Evolutionary conservation across 2,113 vertebrate genomes (phyloP), one percentile per base, ranked within the genome.

Genomic region (Camelus dromedarius): DNA sequence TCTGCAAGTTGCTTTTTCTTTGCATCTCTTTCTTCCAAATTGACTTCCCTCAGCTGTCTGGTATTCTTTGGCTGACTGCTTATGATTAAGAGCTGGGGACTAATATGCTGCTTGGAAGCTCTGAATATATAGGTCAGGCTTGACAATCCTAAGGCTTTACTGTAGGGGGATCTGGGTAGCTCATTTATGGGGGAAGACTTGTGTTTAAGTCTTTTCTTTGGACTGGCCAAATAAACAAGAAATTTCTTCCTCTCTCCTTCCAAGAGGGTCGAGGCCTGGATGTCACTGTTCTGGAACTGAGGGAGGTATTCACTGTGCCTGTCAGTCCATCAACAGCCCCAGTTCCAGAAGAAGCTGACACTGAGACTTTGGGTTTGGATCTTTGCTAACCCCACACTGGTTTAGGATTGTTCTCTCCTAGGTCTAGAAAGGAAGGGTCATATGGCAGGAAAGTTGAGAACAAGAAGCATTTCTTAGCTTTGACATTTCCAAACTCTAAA

Each of bases 401-500:
- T 50, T 92, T 93, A 82, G 87, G 35, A 79, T 50, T 66, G 30
- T 73, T 89, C 85, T 90, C 87, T 73, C 30, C 8, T 38, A 18
- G 10, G 46, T 79, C 46, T 88, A 86, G 69, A 22, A 89, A 58
- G 48, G 18, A 70, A 93, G 19, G 42, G 15, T 79, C 82, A 66
- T 91, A 80, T 77, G 58, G n/a, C 22, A 85, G 38, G 38, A 93
- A 89, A 76, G 18, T 3, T 67, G 38, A 82, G n/a, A 89, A 54
- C 8, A 81, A 85, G 79, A 85, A 76, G 72, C 75, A 73, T 8
- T 69, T 54, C 58, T 95, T 75, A 84, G 42, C 9, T 56, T 54
- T 92, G n/a, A 76, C n/a, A 92, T 67, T 60, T 95, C 81, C 85
- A 20, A 91, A 64, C 46, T 83, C 46, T 87, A 67, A 96, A 75